Base-by-base conservation (phyloP, 2,888 invertebrate genomes). In the Coelopa pilipes region DNA sequence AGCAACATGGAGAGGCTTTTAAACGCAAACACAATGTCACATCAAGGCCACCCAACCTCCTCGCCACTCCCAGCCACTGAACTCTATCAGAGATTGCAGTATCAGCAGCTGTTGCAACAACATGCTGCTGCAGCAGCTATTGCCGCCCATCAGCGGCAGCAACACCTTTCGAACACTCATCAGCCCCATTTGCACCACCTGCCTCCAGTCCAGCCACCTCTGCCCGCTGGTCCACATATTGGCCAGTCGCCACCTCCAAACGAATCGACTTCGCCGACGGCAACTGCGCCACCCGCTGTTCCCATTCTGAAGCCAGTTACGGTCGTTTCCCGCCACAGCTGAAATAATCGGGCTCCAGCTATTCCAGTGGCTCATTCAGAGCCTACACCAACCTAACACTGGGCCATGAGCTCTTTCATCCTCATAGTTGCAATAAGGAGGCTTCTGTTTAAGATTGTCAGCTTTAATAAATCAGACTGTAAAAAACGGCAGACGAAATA, bases 261-360 rank as follows among this genome's bases (percentile, higher is more conserved):
- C 63, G 76, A 76, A 11, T 55, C 73, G 24, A 71, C 73, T 76
- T 78, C 79, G 49, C 78, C 78, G 75, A 70, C 79, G 66, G 79
- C 72, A 50, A 85, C 74, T 87, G 88, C 77, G 13, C 72, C 78
- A 0, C 71, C 75, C 68, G 24, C 81, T 57, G 83, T 82, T 63
- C 89, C 90, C 79, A 89, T 87, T 67, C 84, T 84, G 77, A 88
- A 91, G 80, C 91, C 91, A 1, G 89, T 89, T 76, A 85, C 89
- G 71, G 86, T 90, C 78, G 88, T 91, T 47, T 89, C 90, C 75
- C 89, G 90, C 79, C 90, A 89, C 85, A 91, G 87, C 85, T 91
- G 90, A 90, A 88, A 83, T 66, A 53, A 65, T 21, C 66, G 34
- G 46, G 50, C 45, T n/a, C 55, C 46, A 34, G n/a, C n/a, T 24